These are phyloP conservation scores for Blastobasis adustella DNA, from an alignment of 2,888 invertebrate genomes.

Conservation along the genomic window DNA sequence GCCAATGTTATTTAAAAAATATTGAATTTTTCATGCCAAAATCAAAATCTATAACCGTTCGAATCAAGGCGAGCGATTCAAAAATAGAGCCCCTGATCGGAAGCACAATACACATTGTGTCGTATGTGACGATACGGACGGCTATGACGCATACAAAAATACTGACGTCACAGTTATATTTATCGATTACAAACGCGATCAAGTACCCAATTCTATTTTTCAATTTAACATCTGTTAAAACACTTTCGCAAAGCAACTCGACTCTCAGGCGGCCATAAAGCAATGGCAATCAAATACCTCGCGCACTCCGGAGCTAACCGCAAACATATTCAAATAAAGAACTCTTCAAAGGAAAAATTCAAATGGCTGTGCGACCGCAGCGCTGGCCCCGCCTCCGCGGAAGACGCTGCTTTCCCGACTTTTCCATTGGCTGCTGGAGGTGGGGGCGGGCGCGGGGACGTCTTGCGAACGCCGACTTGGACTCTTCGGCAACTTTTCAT, in stretches of 20 bases:
- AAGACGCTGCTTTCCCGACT: conserved; percentile 68
- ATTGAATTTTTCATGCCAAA: too few relatives aligned
- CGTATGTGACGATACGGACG: too few relatives aligned
- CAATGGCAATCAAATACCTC: conserved; percentile 5
- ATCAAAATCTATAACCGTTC: too few relatives aligned
- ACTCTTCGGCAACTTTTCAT: conserved; percentile 71
- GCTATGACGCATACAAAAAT: too few relatives aligned
- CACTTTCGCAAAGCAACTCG: background rate
- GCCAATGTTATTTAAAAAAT: too few relatives aligned
- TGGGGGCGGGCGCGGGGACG: conserved; percentile 36
- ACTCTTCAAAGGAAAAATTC: conserved; percentile 66
- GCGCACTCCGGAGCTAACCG: conserved; percentile 26
- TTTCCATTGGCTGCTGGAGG: conserved; percentile 65
- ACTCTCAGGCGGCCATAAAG: background rate
- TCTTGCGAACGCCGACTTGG: conserved; percentile 47
- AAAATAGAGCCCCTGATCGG: too few relatives aligned
- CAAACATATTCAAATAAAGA: conserved; percentile 64
- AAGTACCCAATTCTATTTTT: too few relatives aligned
- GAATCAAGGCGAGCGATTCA: too few relatives aligned
- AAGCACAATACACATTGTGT: too few relatives aligned
- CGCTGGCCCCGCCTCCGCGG: conserved; percentile 59
- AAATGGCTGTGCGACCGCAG: conserved; percentile 66
- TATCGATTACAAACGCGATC: too few relatives aligned
- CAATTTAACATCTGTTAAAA: background rate
- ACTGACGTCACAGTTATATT: too few relatives aligned